Base-by-base conservation (phyloP, 2,888 invertebrate genomes). In the Dryocosmus kuriphilus region DNA sequence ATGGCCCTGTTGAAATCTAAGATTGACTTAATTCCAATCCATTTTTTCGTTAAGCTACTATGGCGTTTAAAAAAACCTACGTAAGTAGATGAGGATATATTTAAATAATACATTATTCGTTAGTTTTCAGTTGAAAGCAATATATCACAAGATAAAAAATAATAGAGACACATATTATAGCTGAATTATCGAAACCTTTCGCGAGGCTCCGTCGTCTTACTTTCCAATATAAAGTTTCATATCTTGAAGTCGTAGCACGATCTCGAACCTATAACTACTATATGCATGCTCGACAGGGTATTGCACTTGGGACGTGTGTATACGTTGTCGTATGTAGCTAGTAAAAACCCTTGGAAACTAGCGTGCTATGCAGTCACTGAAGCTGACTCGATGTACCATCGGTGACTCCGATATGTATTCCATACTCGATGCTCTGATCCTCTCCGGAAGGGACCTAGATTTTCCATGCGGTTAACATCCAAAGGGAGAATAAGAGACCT, bases 231-330 rank as follows among this genome's bases (percentile, higher is more conserved):
- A 60, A 60, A 27, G 57, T 60, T 60, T 24, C 24, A 22, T 60
- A 27, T 60, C 27, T 27, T 16, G 24, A 60, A 60, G 24, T 60
- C 57, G 27, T 11, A 60, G 57, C 57, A 60, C 57, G 57, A 60
- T 27, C 24, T 60, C 5, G 11, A 60, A 60, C 24, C 22, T 60
- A 60, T 27, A 60, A 24, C 22, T 60, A 14, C 24, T 27, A 27
- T 60, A 60, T 27, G 24, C 24, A 60, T 60, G 57, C 27, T 60
- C 24, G 14, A 60, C 57, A 60, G 57, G 57, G 57, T 60, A 60
- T 60, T 60, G 57, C 57, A 60, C 57, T 60, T 16, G 22, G 14
- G 24, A 60, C 57, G 24, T 60, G 57, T 60, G 24, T 60, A 60
- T 60, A 5, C 4, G 57, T 60, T 60, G 57, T 22, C 57, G 24